Evolutionary conservation across 2,888 invertebrate genomes (phyloP).

Genomic region (Cheilosia soror): DNA sequence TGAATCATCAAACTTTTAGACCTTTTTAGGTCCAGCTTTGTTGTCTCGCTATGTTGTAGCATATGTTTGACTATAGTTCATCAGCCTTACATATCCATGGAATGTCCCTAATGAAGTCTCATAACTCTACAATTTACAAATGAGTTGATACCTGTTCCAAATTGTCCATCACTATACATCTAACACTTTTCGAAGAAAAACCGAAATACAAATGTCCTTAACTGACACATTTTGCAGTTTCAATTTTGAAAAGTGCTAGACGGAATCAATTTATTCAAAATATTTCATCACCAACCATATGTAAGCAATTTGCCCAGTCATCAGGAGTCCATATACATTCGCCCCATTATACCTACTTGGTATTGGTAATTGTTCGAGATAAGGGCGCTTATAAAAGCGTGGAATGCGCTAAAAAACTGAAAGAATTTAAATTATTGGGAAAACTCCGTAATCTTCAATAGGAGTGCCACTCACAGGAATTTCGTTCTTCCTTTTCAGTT

Average conservation of each 20-base stretch:
- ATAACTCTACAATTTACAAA: no score
- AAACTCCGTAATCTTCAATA: conserved; percentile 32
- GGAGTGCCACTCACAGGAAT: no score
- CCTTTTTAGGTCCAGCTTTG: no score
- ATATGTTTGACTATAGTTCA: no score
- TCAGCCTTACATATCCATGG: no score
- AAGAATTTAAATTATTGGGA: conserved; percentile 54
- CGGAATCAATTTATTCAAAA: conserved; percentile 17
- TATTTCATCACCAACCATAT: not conserved
- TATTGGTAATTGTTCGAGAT: conserved; percentile 36
- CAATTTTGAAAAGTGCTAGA: conserved; percentile 34
- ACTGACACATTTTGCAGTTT: conserved; percentile 30
- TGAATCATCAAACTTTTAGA: no score
- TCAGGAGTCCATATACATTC: conserved; percentile 27
- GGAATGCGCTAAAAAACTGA: conserved; percentile 18
- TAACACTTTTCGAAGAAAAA: not conserved
- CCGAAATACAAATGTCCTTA: not conserved
- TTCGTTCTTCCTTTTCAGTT: conserved; percentile 13
- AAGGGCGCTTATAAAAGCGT: conserved; percentile 27
- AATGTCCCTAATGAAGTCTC: no score
- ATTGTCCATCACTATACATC: no score
- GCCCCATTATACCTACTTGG: not conserved
- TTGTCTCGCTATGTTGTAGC: no score
- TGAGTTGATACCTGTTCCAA: no score
- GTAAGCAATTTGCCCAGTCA: conserved; percentile 45